Evolutionary conservation across 2,888 invertebrate genomes (phyloP), one percentile per base, ranked within the genome.

Genomic region (Cryptus armator): DNA sequence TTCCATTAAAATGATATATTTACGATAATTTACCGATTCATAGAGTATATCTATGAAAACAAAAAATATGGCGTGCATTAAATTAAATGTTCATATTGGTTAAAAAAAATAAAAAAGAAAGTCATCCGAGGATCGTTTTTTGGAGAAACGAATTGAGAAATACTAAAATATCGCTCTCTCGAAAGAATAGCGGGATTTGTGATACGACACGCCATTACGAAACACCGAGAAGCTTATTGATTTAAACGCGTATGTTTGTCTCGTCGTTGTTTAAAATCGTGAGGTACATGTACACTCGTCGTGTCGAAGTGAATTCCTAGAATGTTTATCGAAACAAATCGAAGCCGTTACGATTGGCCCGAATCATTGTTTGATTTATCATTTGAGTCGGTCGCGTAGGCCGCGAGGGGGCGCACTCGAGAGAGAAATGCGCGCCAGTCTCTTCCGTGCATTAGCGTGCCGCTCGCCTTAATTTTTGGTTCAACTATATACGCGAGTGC

Each of bases 391-490:
- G 44, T 24, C 43, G 37, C 3, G 19, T 19, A n/a, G 19, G 64
- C n/a, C n/a, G n/a, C n/a, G n/a, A n/a, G n/a, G n/a, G n/a, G n/a
- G n/a, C n/a, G n/a, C 6, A 51, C 37, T 37, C 37, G 19, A 56
- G 24, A 19, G 19, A 56, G 19, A 56, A 3, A 24, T 24, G 24
- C 24, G 24, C 24, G 24, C 24, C n/a, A n/a, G 24, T 24, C 56
- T 37, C 37, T 37, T n/a, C 0, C 46, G 29, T 56, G 44, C 75
- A 90, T 90, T 89, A 87, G 87, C 88, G 90, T 90, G 77, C 44
- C 37, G 6, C 67, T 56, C 74, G 56, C 76, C 76, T 80, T 84
- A 81, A 84, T 81, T 77, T 81, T 72, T 59, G 81, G 81, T 81
- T 84, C 53, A 43, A 77, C 43, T 66, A 19, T 46, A 71, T 48